Conservation (phyloP, 2,113 vertebrate genomes). For the Solenodon paradoxus region DNA sequence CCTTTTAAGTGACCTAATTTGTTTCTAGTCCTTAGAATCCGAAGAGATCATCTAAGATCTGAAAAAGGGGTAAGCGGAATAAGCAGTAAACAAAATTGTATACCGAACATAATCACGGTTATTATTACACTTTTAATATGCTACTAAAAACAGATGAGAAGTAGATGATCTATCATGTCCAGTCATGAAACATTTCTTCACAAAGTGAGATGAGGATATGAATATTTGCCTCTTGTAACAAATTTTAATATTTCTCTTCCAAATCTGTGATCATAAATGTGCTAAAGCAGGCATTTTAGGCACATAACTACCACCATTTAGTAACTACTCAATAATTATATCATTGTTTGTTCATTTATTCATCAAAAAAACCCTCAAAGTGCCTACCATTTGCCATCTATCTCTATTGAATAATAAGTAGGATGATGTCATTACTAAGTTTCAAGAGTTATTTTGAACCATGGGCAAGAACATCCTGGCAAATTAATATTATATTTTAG, state of each 20-base stretch:
- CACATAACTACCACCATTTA: neutral
- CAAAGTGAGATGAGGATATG: neutral
- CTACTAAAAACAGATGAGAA: neutral
- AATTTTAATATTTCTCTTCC: conserved; percentile 33
- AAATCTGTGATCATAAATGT: neutral
- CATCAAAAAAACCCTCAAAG: conserved; percentile 5
- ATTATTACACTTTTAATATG: neutral
- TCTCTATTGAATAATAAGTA: conserved; percentile 30
- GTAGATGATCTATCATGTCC: neutral
- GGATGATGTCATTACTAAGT: conserved; percentile 31
- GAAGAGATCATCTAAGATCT: neutral
- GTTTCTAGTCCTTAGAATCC: neutral
- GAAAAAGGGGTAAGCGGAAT: neutral
- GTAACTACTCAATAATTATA: neutral
- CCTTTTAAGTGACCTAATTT: neutral
- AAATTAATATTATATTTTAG: conserved; percentile 58
- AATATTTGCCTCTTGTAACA: neutral
- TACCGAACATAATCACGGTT: neutral
- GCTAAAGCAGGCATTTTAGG: neutral
- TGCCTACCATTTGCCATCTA: neutral
- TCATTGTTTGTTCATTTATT: conserved; percentile 27
- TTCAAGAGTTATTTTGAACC: conserved; percentile 59
- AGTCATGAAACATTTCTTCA: neutral
- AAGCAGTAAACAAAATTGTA: neutral
- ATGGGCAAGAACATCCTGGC: conserved; percentile 27